Base-by-base conservation (phyloP, 2,113 vertebrate species). In the Pimephales promelas region DNA sequence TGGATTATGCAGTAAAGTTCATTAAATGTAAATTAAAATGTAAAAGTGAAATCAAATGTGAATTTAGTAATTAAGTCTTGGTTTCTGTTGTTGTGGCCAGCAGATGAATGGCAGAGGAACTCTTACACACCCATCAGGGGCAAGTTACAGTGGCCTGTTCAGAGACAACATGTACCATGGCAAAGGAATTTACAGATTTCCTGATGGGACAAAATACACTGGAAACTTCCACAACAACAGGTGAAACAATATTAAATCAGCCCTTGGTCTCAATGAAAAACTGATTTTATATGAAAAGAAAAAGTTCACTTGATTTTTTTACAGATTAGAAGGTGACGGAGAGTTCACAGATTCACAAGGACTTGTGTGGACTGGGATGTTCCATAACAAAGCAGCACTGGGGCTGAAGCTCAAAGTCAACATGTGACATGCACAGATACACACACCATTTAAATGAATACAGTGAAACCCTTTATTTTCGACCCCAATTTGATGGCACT, bases 161-260 rank as follows among this genome's bases (percentile, higher is more conserved):
- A 93, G 93, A 88, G 92, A 96, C 88, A 96, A 95, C 87, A 94
- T 91, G 94, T 96, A 95, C 89, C 94, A 96, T 6, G 94, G 96
- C 81, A 73, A 40, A 22, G 96, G 95, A 66, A 95, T 88, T 14
- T 96, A 96, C 49, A 92, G 85, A 49, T 96, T 97, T 89, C 92
- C 94, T 9, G 94, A 91, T 68, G 93, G 94, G 75, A 91, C 93
- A 34, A 91, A 91, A 61, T 96, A 95, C 74, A 91, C 87, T 31
- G 95, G 95, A 86, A 90, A 82, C n/a, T 96, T 98, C 88, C 83
- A 84, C 77, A 85, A 95, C 73, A 97, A 97, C 88, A 96, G 93
- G 95, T 96, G 89, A 89, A 83, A 71, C 81, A 5, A 9, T 11
- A 22, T 22, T 5, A 4, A 34, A 36, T 31, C 22, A 16, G 26